Conservation (phyloP, 2,113 vertebrate species). For the Amphiprion ocellaris region DNA sequence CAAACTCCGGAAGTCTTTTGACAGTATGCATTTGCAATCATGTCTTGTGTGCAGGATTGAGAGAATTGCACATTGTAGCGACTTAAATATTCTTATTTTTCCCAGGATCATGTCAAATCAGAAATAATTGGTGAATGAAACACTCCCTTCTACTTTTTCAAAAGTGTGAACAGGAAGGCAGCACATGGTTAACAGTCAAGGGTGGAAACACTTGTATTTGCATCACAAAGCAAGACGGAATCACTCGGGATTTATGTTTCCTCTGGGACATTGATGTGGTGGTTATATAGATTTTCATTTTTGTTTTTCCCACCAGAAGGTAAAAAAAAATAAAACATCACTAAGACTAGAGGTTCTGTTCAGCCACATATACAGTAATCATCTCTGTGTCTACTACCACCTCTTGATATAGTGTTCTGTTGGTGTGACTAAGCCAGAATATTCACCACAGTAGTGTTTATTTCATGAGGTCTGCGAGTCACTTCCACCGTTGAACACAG, state of each 20-base stretch:
- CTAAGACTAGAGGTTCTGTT: too few species aligned
- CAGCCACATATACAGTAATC: neutral
- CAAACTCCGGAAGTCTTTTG: too few species aligned
- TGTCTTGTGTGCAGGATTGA: neutral
- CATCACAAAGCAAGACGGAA: neutral
- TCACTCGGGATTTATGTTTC: neutral
- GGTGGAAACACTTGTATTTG: neutral
- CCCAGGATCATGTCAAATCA: neutral
- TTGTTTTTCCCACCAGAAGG: neutral
- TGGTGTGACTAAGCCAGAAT: too few species aligned
- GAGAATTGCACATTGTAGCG: neutral
- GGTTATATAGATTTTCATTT: too few species aligned
- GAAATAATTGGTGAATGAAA: neutral
- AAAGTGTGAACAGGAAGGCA: neutral
- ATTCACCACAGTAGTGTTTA: slow-evolving; percentile 1
- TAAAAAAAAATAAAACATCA: neutral
- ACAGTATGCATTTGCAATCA: too few species aligned
- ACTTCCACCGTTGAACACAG: slow-evolving; percentile 8
- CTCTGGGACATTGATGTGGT: neutral
- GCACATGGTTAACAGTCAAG: neutral
- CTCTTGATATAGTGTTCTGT: neutral
- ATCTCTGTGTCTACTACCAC: neutral
- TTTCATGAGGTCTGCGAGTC: slow-evolving; percentile 12
- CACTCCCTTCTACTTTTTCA: neutral
- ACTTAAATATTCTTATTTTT: neutral